Evolutionary conservation across 2,797 vertebrate genomes (phyloP), one percentile per base, ranked within the genome.

Genomic region (Oreochromis mossambicus): DNA sequence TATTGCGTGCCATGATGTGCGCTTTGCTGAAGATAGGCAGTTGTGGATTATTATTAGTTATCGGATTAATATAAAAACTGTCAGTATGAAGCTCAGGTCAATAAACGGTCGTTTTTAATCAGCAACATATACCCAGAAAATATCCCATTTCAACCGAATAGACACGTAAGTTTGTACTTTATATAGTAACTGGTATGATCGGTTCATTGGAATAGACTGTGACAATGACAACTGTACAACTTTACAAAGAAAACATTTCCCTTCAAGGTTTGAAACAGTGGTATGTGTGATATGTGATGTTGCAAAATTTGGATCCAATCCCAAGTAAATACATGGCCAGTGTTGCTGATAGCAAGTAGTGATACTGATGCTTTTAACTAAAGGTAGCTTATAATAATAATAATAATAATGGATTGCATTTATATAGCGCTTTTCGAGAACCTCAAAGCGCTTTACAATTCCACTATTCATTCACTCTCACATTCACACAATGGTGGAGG

Each of bases 261-360:
- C 0, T 11, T 1, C 0, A 61, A 61, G 29, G 15, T 4, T 61
- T 34, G 56, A 61, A 61, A 58, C 56, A 58, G 29, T 61, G 29
- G 29, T 61, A 0, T 19, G 56, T 2, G 15, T 4, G 29, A 10
- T 0, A 34, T 61, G 29, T 34, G 29, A 34, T 58, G 29, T 58
- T 34, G 0, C 24, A 24, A 24, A 24, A 24, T 24, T 24, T 24
- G 24, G 24, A 24, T 24, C 24, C 3, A 24, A 24, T 24, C 24
- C 24, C 24, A 24, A 24, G 24, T 24, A 24, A 24, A 24, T 58
- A 58, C 8, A 6, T 0, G 1, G 55, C 29, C 55, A 32, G 6
- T 32, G 8, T 32, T 58, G 8, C 8, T 32, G 0, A 32, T 58
- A 32, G 55, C 29, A 10, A 58, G 55, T 58, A 1, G 1, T 10